Evolutionary conservation across 2,113 vertebrate genomes (phyloP).

Genomic region (Zapornia atra): DNA sequence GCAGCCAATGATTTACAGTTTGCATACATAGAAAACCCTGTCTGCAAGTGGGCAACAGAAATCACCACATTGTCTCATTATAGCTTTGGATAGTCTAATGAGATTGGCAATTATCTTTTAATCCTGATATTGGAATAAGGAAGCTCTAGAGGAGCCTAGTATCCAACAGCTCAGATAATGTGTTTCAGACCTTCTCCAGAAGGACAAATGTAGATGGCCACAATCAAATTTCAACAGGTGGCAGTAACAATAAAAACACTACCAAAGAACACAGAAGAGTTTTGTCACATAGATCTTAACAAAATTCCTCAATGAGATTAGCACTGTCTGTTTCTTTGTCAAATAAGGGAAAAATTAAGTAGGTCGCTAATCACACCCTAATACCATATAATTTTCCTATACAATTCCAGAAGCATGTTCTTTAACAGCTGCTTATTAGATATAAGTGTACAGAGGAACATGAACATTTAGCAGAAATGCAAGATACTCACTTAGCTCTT

Average conservation of each 20-base stretch:
- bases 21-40: background rate
- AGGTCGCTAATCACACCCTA: background rate
- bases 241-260: background rate
- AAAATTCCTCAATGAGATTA: background rate
- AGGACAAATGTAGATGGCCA: background rate
- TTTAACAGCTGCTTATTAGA: no score
- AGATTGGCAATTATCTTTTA: background rate
- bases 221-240: background rate
- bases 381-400: background rate
- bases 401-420: background rate
- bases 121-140: background rate
- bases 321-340: background rate
- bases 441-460: background rate
- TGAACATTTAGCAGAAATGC: background rate
- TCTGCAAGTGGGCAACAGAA: background rate
- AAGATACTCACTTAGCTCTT: conserved; percentile 85
- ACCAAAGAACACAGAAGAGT: background rate
- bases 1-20: background rate
- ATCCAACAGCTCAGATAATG: background rate
- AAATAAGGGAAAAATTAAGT: background rate
- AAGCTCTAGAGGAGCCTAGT: background rate
- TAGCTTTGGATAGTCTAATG: background rate
- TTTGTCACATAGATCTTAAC: background rate
- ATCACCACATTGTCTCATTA: background rate
- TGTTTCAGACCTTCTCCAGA: background rate